phyloP scores from a whole-genome alignment of 2,113 vertebrate genomes.

The Epinephelus cyanopodus region DNA sequence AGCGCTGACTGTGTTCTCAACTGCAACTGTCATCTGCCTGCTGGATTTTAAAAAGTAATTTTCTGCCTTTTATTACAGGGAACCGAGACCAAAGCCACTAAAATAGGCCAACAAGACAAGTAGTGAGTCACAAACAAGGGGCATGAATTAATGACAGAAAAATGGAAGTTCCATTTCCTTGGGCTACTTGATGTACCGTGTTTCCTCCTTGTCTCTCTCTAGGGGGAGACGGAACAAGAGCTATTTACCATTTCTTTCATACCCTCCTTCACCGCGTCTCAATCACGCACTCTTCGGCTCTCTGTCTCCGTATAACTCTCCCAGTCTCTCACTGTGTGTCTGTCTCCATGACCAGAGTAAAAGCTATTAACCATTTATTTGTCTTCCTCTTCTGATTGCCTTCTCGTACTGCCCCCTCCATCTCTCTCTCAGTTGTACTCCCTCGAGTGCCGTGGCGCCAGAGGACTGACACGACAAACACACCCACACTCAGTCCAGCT shows the following conservation, averaged over 20 bases:
- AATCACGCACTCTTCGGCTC: background rate
- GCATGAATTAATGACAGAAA: conserved; percentile 61
- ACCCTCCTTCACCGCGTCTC: background rate
- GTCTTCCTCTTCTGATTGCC: conserved; percentile 11
- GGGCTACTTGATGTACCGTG: conserved; percentile 18
- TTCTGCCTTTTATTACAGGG: conserved; percentile 37
- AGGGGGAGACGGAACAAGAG: background rate
- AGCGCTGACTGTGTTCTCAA: conserved; percentile 10
- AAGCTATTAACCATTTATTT: conserved; percentile 41
- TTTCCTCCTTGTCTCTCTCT: conserved; percentile 19
- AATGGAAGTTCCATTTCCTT: conserved; percentile 20
- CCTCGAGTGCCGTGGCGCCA: conserved; percentile 29
- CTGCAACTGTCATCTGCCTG: conserved; percentile 27
- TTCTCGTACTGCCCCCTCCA: background rate
- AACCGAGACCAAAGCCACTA: conserved; percentile 25
- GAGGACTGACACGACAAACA: conserved; percentile 28
- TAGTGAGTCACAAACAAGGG: conserved; percentile 47
- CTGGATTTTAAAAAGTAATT: conserved; percentile 38
- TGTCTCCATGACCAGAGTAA: conserved; percentile 20
- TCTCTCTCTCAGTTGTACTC: background rate
- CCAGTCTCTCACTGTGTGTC: background rate
- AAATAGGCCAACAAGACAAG: conserved; percentile 51
- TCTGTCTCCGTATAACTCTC: background rate
- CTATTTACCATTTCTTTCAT: conserved; percentile 20
- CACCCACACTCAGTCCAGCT: conserved; percentile 1